These are phyloP conservation scores for Desmophyllum pertusum DNA, from an alignment of 92 coral and sea anemone species.

Conservation along the genomic window DNA sequence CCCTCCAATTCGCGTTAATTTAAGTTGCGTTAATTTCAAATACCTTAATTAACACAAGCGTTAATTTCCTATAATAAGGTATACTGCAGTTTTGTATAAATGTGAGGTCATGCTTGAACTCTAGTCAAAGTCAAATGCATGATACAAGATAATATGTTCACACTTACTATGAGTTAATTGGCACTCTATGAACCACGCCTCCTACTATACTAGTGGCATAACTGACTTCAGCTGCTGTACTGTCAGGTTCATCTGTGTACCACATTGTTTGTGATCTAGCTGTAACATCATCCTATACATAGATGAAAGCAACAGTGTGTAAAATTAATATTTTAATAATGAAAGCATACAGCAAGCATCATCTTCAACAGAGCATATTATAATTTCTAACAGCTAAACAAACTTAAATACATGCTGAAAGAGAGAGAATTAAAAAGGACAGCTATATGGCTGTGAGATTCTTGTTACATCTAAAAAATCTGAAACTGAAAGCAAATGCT, in stretches of 20 bases:
- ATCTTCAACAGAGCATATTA: neutral
- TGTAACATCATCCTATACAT: conserved; percentile 19
- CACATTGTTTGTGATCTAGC: conserved; percentile 24
- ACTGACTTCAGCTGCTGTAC: conserved; percentile 37
- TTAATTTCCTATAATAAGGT: no score
- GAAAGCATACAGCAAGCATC: neutral
- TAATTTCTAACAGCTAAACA: neutral
- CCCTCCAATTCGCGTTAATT: no score
- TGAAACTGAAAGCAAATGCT: no score
- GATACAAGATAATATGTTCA: neutral
- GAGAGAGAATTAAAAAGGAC: neutral
- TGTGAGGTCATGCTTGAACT: neutral
- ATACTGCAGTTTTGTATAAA: neutral
- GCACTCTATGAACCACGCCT: conserved; percentile 72
- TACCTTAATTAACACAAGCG: no score
- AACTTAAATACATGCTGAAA: neutral
- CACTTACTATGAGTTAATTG: conserved; percentile 64
- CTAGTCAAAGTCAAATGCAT: neutral
- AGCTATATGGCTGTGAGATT: no score
- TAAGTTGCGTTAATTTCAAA: no score
- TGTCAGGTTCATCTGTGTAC: conserved; percentile 47
- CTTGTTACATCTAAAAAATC: no score
- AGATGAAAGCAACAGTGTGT: neutral
- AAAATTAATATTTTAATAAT: neutral
- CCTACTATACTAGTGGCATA: conserved; percentile 78